Base-by-base conservation (phyloP, 1,140 invertebrate species). In the Linepithema humile region DNA sequence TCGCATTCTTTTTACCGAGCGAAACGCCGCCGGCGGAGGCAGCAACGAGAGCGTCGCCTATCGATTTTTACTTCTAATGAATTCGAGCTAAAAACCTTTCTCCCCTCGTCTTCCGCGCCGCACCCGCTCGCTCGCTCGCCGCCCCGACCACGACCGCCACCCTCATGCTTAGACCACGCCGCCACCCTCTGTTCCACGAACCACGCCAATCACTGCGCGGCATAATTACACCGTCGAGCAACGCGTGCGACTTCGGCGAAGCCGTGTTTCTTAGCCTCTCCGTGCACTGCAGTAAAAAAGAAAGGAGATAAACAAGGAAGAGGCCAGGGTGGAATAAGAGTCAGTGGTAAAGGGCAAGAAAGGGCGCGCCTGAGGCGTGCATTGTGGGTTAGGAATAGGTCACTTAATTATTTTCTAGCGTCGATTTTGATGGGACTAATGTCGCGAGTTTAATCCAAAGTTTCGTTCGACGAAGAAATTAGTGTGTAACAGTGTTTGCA, bases 31-130 rank as follows among this genome's bases (percentile, higher is more conserved):
- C 84, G 89, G 87, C 90, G 80, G 90, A 89, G 89, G 89, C 91
- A 88, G 90, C 91, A 91, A 87, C 86, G 88, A 89, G 89, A 90
- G 90, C 91, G 90, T 92, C 92, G 91, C 90, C 92, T 94, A 94
- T 94, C 92, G 93, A 94, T 94, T 93, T 93, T 94, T 92, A 93
- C 92, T 92, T 93, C 92, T 94, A 94, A 94, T 94, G 93, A 94
- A 94, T 94, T 94, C 93, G 91, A 92, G 93, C 93, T 93, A 93
- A 94, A 93, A 93, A 94, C 90, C 92, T 59, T 50, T 64, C 64
- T 59, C 85, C 85, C 84, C 73, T 84, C 67, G 80, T 43, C 85
- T 32, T 67, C 83, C 78, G 59, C 87, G 75, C 84, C 85, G 84
- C 74, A n/a, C 82, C 83, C 87, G 64, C 50, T 43, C 45, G 12